Evolutionary conservation across 1,140 invertebrate genomes (phyloP).

Genomic region (Wasmannia auropunctata): DNA sequence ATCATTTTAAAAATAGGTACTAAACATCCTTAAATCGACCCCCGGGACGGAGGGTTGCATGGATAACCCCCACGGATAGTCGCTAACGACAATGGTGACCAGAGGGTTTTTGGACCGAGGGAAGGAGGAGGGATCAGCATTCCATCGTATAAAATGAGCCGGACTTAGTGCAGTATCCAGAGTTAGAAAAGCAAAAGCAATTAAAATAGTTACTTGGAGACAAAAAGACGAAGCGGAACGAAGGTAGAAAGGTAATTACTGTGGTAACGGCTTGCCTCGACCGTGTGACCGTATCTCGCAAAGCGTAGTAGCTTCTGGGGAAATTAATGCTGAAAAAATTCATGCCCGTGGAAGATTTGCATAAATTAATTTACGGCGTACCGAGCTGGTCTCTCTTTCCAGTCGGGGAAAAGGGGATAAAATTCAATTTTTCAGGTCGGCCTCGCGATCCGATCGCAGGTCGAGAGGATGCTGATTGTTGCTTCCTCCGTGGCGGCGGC

Average conservation of each 20-base stretch:
- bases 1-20: too few species aligned
- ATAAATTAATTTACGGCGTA: conserved; percentile 79
- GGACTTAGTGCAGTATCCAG: conserved; percentile 63
- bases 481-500: too few species aligned
- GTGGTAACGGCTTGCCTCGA: conserved; percentile 77
- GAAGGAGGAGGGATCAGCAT: not conserved
- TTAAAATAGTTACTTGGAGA: conserved; percentile 81
- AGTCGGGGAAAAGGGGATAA: conserved; percentile 55
- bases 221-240: conserved; percentile 75
- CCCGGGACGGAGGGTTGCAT: conserved; percentile 8
- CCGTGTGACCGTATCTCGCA: conserved; percentile 67
- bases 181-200: conserved; percentile 78
- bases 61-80: conserved; percentile 33
- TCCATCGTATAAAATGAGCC: conserved; percentile 37
- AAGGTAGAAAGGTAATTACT: conserved; percentile 80
- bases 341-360: conserved; percentile 80
- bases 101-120: not conserved
- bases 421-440: conserved; percentile 77
- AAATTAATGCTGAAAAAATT: conserved; percentile 80
- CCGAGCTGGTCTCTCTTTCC: conserved; percentile 60
- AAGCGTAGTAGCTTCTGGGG: conserved; percentile 70
- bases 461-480: conserved; percentile 21
- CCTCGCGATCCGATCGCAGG: conserved; percentile 16
- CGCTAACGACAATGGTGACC: not conserved
- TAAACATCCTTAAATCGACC: conserved; percentile 60